These are phyloP conservation scores for Paraplagusia blochii DNA, from an alignment of 2,113 vertebrate genomes.

Conservation along the genomic window DNA sequence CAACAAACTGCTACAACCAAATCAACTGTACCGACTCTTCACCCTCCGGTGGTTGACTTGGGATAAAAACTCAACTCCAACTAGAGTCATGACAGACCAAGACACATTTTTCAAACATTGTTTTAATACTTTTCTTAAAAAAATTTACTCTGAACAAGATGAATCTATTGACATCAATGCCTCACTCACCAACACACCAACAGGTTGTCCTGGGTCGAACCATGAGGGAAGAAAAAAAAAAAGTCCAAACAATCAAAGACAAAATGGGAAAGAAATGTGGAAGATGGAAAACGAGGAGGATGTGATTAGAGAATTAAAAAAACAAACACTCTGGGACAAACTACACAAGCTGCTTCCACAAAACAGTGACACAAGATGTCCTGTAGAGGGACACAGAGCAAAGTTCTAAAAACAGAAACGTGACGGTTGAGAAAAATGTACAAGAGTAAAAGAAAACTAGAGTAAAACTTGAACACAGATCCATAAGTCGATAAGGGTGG, in stretches of 20 bases:
- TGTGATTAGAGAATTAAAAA: slow-evolving; percentile 32
- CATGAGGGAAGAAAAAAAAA: slow-evolving; percentile 28
- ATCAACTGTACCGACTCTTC: background rate
- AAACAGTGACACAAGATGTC: slow-evolving; percentile 54
- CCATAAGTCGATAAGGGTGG: slow-evolving; percentile 9
- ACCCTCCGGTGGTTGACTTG: too few species aligned
- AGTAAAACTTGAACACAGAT: slow-evolving; percentile 28
- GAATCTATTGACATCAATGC: slow-evolving; percentile 68
- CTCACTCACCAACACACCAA: slow-evolving; percentile 66
- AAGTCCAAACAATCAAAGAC: slow-evolving; percentile 49
- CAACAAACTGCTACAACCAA: too few species aligned
- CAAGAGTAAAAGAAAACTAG: slow-evolving; percentile 16
- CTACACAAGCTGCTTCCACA: slow-evolving; percentile 11
- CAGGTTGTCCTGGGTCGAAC: slow-evolving; percentile 59
- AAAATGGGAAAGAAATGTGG: slow-evolving; percentile 34
- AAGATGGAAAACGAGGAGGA: slow-evolving; percentile 20
- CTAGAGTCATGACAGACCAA: background rate
- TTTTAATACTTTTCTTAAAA: slow-evolving; percentile 75
- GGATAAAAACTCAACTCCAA: background rate
- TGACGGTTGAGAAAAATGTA: slow-evolving; percentile 31
- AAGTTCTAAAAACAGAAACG: slow-evolving; percentile 9
- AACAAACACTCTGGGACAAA: slow-evolving; percentile 45
- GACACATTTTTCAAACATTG: slow-evolving; percentile 53
- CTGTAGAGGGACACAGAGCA: slow-evolving; percentile 13
- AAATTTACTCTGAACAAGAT: slow-evolving; percentile 68